Conservation (phyloP, 2,888 invertebrate species). For the Drosophila mulleri region DNA sequence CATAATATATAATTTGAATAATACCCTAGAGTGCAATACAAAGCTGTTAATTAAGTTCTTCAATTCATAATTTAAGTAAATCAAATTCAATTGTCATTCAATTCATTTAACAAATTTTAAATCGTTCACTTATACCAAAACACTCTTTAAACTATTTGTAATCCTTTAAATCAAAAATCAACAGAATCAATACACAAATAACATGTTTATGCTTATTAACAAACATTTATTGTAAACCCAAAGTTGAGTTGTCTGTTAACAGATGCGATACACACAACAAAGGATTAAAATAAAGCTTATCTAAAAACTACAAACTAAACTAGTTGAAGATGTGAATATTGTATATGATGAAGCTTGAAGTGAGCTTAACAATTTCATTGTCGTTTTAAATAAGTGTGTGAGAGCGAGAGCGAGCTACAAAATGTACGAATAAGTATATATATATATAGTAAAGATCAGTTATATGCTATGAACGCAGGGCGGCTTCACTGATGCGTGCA, state of each 20-base stretch:
- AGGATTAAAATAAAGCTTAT: conserved; percentile 38
- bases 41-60: too few species aligned
- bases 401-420: conserved; percentile 14
- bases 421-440: conserved; percentile 6
- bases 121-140: background rate
- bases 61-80: background rate
- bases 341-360: conserved; percentile 19
- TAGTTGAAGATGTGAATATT: conserved; percentile 40
- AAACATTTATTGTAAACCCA: conserved; percentile 59
- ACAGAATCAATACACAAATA: background rate
- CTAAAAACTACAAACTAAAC: conserved; percentile 52
- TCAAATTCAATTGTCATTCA: background rate
- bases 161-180: background rate
- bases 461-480: conserved; percentile 11
- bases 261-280: conserved; percentile 36
- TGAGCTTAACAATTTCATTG: conserved; percentile 71
- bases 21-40: too few species aligned
- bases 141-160: background rate
- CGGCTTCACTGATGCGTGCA: conserved; percentile 87
- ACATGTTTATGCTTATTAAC: conserved; percentile 25
- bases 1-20: too few species aligned
- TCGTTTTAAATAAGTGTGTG: conserved; percentile 27
- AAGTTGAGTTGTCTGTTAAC: conserved; percentile 30
- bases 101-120: background rate
- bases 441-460: background rate